Percentiles rank a stretch among this genome's conserved stretches.
Conservation (phyloP, 2,113 vertebrate genomes). For the Fregetta grallaria region DNA sequence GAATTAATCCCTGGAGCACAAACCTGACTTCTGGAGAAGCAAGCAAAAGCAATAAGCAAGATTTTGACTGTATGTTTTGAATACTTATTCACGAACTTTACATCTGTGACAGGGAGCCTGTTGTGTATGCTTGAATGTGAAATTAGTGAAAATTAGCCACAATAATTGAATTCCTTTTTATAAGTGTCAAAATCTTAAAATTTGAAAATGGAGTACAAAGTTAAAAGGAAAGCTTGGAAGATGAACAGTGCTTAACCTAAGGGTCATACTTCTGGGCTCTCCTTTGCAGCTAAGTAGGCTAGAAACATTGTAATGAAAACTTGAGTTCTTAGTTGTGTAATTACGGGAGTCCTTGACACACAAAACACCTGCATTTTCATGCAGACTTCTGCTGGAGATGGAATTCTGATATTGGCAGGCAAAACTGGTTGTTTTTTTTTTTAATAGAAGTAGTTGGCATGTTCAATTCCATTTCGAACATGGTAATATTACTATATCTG, state of each 20-base stretch:
- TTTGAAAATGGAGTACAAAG: not conserved
- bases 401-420: not conserved
- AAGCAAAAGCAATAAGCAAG: not conserved
- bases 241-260: not conserved
- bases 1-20: not conserved
- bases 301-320: not conserved
- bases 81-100: not conserved
- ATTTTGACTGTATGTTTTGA: not conserved
- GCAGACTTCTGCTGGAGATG: not conserved
- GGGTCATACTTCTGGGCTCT: not conserved
- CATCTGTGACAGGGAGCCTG: not conserved
- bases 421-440: not conserved
- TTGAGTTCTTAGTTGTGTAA: not conserved
- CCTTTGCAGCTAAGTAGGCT: not conserved
- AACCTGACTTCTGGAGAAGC: not conserved
- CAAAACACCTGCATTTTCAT: not conserved
- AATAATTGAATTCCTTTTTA: not conserved
- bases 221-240: not conserved
- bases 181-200: not conserved
- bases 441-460: not conserved
- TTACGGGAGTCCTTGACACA: not conserved
- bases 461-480: not conserved
- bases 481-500: not conserved
- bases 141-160: not conserved
- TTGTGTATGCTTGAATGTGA: not conserved